Conservation (phyloP, 2,888 invertebrate genomes). For the Brachynemurus nebulosus region DNA sequence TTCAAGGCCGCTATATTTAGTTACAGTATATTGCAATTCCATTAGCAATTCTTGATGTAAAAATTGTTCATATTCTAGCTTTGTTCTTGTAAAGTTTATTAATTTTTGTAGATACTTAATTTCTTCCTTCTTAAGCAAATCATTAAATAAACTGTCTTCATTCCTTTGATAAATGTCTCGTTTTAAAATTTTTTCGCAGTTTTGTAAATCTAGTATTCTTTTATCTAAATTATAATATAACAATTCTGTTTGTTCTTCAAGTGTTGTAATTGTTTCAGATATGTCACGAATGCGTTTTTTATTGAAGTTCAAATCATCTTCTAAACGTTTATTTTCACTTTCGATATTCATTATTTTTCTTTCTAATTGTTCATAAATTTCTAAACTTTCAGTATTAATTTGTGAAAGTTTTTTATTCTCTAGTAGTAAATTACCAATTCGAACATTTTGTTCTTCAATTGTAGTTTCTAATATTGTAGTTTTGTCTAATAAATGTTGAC, state of each 20-base stretch:
- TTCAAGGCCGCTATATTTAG: too few species aligned
- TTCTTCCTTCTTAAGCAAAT: background rate
- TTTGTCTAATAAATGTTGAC: background rate
- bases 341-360: background rate
- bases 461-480: background rate
- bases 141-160: too few species aligned
- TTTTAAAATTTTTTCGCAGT: too few species aligned
- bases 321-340: background rate
- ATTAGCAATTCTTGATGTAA: too few species aligned
- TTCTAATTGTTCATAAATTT: background rate
- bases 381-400: background rate
- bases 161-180: too few species aligned
- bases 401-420: background rate
- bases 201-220: too few species aligned
- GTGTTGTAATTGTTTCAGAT: background rate
- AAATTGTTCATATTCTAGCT: background rate
- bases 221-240: background rate
- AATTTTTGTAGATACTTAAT: background rate
- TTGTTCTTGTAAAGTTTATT: background rate
- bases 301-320: background rate
- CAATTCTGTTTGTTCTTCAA: background rate
- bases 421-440: background rate
- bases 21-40: too few species aligned
- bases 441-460: background rate
- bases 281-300: background rate